Percentiles rank a stretch among this genome's conserved stretches.
These are phyloP conservation scores for Actenoides hombroni DNA, from an alignment of 2,113 vertebrate species.

Conservation along the genomic window DNA sequence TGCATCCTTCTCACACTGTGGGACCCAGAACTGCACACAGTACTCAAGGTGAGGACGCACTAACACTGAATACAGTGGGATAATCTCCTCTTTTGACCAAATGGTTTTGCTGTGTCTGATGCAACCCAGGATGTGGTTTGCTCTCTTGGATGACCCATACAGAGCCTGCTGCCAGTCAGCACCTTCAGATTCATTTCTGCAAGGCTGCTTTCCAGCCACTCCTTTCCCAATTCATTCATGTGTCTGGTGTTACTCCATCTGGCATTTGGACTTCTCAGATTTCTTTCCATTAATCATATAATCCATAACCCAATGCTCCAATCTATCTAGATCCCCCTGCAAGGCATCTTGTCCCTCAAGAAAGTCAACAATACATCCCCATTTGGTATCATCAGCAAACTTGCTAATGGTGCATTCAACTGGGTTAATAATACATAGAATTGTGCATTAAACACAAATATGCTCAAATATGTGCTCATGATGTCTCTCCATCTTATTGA, in stretches of 20 bases:
- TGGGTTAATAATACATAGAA: not conserved
- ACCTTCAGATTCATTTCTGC: not conserved
- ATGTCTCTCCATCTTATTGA: not conserved
- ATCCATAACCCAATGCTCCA: not conserved
- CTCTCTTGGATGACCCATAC: not conserved
- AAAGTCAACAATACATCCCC: not conserved
- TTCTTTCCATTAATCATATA: not conserved
- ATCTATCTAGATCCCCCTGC: not conserved
- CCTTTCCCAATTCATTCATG: not conserved
- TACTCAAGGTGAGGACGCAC: not conserved
- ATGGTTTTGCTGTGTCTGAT: not conserved
- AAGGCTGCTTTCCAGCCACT: not conserved
- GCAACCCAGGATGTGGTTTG: not conserved
- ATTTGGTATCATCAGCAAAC: not conserved
- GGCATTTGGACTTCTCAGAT: not conserved
- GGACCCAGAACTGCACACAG: too few relatives aligned
- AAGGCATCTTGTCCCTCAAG: not conserved
- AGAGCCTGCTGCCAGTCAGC: not conserved
- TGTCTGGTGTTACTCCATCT: not conserved
- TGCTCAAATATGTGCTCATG: rapidly evolving
- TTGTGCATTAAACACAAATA: not conserved
- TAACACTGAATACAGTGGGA: rapidly evolving
- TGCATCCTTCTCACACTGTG: not conserved
- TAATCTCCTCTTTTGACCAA: too few relatives aligned
- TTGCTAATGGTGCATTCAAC: not conserved